Base-by-base conservation (phyloP, 1,140 invertebrate species). In the Brachystomella parvula region DNA sequence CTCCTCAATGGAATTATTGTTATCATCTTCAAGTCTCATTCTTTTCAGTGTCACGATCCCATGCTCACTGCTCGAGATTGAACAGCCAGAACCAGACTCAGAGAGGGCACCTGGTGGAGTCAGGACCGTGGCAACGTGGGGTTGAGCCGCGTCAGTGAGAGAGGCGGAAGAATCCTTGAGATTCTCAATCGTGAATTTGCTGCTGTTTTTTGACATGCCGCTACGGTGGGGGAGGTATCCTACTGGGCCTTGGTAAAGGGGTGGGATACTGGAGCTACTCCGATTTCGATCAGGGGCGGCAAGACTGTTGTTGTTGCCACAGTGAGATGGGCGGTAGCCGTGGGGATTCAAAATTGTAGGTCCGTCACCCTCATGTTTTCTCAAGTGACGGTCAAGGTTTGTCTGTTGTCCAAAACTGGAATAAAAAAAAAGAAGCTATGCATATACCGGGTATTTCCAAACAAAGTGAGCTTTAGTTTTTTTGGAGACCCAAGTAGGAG, bases 341-440 rank as follows among this genome's bases (percentile, higher is more conserved):
- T 80, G 72, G 69, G 87, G 86, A 74, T 87, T 85, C 29, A 87
- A 76, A 76, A 87, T 86, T 67, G 85, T 86, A 0, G 85, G 84
- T 0, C 89, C 89, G 74, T 93, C 90, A n/a, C 88, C 87, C 75
- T 98, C 94, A 78, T 99, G 96, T 75, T 98, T 98, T 83, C 96
- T 94, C 74, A 98, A 79, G 77, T 98, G 96, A 66, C 96, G 83
- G 96, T 79, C 96, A 96, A 78, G 98, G 98, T 78, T 94, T 96
- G 76, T 92, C 89, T 67, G 56, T 29, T 68, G 58, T 1, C 67
- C 57, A 61, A 68, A 64, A 17, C 49, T 53, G n/a, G n/a, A 44
- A 44, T 44, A 44, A 44, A 15, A 21, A 56, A 56, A 56, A 56
- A 56, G 24, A 56, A 12, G 6, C 24, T 6, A 17, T 56, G 9